These are phyloP conservation scores for Clamator glandarius DNA, from an alignment of 2,797 vertebrate species.

Conservation along the genomic window DNA sequence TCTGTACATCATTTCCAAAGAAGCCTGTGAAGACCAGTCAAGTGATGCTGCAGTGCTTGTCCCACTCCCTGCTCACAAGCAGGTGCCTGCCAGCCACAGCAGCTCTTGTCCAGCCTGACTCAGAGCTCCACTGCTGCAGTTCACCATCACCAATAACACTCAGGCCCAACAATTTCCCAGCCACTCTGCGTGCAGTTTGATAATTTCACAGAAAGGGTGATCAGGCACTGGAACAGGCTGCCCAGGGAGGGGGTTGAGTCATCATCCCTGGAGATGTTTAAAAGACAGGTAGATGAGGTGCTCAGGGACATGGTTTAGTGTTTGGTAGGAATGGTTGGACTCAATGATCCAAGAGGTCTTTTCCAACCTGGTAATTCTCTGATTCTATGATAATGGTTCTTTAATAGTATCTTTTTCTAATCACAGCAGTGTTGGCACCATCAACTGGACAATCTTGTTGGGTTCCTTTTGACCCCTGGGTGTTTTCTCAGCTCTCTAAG, in stretches of 20 bases:
- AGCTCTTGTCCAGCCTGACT: background rate
- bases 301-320: no score
- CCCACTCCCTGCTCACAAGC: background rate
- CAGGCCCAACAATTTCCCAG: background rate
- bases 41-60: background rate
- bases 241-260: no score
- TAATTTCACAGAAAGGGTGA: no score
- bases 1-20: background rate
- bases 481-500: background rate
- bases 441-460: background rate
- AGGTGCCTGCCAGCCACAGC: background rate
- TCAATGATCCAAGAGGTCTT: no score
- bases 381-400: no score
- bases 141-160: background rate
- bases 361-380: no score
- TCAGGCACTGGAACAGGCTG: no score
- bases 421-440: fast-evolving
- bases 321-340: no score
- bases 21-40: fast-evolving
- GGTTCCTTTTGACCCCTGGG: background rate
- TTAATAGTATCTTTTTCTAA: background rate
- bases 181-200: fast-evolving
- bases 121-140: background rate
- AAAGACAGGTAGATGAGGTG: no score
- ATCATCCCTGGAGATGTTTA: no score